Evolutionary conservation across 2,113 vertebrate species (phyloP).

Genomic region (Callipepla californica): DNA sequence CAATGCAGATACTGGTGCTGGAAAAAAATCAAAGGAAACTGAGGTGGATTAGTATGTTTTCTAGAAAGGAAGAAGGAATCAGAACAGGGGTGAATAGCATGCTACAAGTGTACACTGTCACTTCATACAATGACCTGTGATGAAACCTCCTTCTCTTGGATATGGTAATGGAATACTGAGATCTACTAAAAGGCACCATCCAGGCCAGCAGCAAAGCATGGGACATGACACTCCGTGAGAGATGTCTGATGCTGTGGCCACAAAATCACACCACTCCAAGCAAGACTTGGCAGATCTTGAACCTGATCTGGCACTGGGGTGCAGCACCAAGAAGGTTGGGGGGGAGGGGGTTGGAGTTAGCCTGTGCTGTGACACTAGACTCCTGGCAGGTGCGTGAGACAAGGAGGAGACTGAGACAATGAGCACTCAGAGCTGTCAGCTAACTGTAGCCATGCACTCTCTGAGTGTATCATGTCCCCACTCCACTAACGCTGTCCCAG

Average conservation of each 20-base stretch:
- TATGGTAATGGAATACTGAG: too few relatives aligned
- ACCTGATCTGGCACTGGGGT: accelerated
- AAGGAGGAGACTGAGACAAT: background rate
- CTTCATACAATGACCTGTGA: background rate
- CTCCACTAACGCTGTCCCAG: background rate
- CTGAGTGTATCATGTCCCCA: background rate
- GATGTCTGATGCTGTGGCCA: accelerated
- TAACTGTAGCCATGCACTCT: background rate
- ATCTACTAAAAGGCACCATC: background rate
- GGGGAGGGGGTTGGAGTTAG: background rate
- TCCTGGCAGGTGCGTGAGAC: background rate
- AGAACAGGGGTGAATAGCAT: background rate
- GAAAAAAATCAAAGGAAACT: background rate
- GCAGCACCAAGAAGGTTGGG: background rate
- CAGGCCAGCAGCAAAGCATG: background rate
- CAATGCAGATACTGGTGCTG: background rate
- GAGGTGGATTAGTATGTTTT: background rate
- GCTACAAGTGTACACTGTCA: background rate
- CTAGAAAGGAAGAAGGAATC: background rate
- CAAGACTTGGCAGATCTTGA: background rate
- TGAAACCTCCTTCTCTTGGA: background rate
- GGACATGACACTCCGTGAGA: background rate
- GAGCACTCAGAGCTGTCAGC: background rate
- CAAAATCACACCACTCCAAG: background rate
- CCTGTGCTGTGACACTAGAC: too few relatives aligned